A percentile compares a stretch with the other conserved stretches of the same genome.
These are phyloP conservation scores for Apus apus DNA, from an alignment of 2,113 vertebrate genomes.

Conservation along the genomic window DNA sequence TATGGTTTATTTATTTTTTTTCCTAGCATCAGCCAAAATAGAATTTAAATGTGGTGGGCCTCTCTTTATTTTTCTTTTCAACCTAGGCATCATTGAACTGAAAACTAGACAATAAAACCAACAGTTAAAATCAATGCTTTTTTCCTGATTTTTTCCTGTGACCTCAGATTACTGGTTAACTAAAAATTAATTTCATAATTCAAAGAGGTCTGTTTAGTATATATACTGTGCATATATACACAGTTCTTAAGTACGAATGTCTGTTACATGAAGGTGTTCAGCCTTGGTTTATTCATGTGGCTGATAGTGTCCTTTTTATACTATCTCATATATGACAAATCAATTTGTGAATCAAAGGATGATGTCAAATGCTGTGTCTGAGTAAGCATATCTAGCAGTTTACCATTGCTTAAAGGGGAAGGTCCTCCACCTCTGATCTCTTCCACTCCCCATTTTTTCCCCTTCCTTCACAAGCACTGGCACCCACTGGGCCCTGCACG, in stretches of 20 bases:
- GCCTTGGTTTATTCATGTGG: background rate
- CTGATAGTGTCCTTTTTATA: background rate
- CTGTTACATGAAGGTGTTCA: background rate
- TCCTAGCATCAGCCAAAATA: background rate
- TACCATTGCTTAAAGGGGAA: background rate
- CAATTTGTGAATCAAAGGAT: background rate
- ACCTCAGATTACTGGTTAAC: background rate
- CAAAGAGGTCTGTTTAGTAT: background rate
- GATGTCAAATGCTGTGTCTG: background rate
- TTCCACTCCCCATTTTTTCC: background rate
- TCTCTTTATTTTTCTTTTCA: background rate
- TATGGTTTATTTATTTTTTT: background rate
- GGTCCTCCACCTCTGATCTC: background rate
- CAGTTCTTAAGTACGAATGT: background rate
- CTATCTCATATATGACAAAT: background rate
- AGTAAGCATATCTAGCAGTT: background rate
- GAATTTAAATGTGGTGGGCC: background rate
- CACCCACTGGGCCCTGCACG: background rate
- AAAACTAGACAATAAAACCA: background rate
- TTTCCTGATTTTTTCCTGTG: background rate
- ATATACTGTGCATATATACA: background rate
- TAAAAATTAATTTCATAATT: background rate
- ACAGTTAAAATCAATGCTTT: background rate
- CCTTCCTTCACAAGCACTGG: background rate
- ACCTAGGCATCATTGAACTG: rapidly evolving